A percentile compares a stretch with the other conserved stretches of the same genome.
Conservation (phyloP, 2,888 invertebrate genomes). For the Epinotia brunnichana region DNA sequence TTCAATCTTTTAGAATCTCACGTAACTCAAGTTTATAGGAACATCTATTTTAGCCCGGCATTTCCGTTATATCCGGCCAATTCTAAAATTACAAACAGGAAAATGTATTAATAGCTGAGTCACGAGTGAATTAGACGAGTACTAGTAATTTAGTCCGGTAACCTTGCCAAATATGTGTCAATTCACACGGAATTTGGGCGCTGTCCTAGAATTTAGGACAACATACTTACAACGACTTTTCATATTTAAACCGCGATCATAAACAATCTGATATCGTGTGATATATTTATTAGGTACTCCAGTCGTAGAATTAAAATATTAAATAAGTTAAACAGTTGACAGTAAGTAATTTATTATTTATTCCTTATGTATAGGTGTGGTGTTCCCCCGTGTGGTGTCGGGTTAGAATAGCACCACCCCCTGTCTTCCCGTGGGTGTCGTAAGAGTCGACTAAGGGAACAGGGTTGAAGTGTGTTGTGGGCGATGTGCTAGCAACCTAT, state of each 20-base stretch:
- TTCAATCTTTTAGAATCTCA: constrained; percentile 13
- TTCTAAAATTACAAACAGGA: constrained; percentile 30
- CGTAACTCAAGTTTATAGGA: constrained; percentile 4
- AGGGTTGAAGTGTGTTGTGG: too few species aligned
- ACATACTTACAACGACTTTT: not conserved
- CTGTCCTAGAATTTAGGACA: not conserved
- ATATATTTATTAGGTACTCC: too few species aligned
- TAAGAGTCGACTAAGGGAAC: too few species aligned
- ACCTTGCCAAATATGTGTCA: constrained; percentile 19
- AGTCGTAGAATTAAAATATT: too few species aligned
- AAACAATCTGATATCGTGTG: not conserved
- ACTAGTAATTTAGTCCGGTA: constrained; percentile 20
- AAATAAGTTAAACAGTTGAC: too few species aligned
- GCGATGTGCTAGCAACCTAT: too few species aligned
- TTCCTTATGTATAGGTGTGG: too few species aligned
- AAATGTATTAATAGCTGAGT: constrained; percentile 29
- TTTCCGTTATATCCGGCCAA: constrained; percentile 27
- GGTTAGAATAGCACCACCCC: too few species aligned
- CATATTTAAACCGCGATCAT: too few species aligned
- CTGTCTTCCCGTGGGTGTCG: too few species aligned
- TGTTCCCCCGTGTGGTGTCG: too few species aligned
- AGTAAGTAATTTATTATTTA: too few species aligned
- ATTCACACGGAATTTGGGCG: constrained; percentile 15
- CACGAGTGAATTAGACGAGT: constrained; percentile 16
- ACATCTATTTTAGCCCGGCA: constrained; percentile 25